These are phyloP conservation scores for Hydrozoanthus gracilis DNA, from an alignment of 92 coral and sea anemone species.

Conservation along the genomic window DNA sequence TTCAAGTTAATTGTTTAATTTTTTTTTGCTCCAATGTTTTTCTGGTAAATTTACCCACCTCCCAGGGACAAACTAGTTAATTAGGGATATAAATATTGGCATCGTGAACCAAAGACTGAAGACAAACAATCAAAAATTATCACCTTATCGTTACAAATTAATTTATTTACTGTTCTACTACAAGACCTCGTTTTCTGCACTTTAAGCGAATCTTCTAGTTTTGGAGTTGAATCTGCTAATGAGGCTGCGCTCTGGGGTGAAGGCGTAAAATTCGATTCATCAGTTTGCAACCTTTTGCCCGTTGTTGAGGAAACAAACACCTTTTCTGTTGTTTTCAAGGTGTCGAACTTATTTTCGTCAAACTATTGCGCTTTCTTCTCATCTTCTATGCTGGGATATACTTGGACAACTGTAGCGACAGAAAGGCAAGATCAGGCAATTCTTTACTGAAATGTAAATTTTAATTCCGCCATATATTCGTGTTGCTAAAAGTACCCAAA, in stretches of 20 bases:
- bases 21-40: no score
- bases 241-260: neutral
- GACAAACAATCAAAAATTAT: no score
- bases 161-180: no score
- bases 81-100: no score
- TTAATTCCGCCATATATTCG: no score
- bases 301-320: neutral
- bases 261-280: neutral
- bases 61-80: no score
- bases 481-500: no score
- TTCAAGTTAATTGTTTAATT: no score
- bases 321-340: neutral
- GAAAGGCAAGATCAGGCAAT: neutral
- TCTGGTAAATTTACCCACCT: no score
- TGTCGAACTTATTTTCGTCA: neutral
- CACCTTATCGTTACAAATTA: no score
- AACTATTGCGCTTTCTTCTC: neutral
- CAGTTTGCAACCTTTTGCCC: neutral
- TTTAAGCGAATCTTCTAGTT: neutral
- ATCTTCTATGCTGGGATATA: neutral
- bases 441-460: no score
- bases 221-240: neutral
- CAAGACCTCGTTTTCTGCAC: neutral
- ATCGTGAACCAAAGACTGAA: no score
- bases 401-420: slow-evolving; percentile 4